Percentiles rank a stretch among this genome's conserved stretches.
These are phyloP conservation scores for Pyrochroa serraticornis DNA, from an alignment of 2,888 invertebrate genomes.

Conservation along the genomic window DNA sequence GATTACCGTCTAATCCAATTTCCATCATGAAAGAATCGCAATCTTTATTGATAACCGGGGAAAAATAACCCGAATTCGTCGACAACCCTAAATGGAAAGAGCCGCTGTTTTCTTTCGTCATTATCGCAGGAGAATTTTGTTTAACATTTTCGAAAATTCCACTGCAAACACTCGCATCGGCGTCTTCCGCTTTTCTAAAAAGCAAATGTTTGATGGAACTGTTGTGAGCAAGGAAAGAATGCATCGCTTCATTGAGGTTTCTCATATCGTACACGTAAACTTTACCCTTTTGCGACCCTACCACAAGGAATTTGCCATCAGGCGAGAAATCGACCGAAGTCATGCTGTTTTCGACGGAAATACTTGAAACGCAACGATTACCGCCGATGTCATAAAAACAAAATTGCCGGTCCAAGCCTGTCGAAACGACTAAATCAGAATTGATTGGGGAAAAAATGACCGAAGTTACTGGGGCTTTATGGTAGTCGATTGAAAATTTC, in stretches of 20 bases:
- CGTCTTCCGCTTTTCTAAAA: conserved; percentile 53
- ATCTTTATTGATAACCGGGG: conserved; percentile 23
- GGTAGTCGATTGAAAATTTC: conserved; percentile 51
- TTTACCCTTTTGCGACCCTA: conserved; percentile 64
- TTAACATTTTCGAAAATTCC: background rate
- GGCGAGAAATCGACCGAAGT: conserved; percentile 51
- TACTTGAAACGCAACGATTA: conserved; percentile 52
- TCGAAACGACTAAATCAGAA: conserved; percentile 62
- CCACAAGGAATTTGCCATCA: conserved; percentile 60
- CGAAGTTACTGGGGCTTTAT: conserved; percentile 65
- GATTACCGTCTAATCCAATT: background rate
- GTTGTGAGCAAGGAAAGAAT: conserved; percentile 61
- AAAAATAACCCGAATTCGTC: conserved; percentile 1
- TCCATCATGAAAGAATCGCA: conserved; percentile 48
- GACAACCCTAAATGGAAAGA: conserved; percentile 1
- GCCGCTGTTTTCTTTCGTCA: background rate
- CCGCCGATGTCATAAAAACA: conserved; percentile 63
- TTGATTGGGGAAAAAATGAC: conserved; percentile 64
- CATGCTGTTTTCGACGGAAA: conserved; percentile 48
- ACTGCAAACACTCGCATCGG: conserved; percentile 7
- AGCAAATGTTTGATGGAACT: conserved; percentile 59
- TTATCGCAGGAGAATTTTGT: background rate
- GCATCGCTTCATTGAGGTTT: conserved; percentile 59
- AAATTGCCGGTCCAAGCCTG: conserved; percentile 64
- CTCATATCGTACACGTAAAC: conserved; percentile 64